Evolutionary conservation across 2,113 vertebrate species (phyloP), one percentile per base, ranked within the genome.

Genomic region (Poeciliopsis retropinna): DNA sequence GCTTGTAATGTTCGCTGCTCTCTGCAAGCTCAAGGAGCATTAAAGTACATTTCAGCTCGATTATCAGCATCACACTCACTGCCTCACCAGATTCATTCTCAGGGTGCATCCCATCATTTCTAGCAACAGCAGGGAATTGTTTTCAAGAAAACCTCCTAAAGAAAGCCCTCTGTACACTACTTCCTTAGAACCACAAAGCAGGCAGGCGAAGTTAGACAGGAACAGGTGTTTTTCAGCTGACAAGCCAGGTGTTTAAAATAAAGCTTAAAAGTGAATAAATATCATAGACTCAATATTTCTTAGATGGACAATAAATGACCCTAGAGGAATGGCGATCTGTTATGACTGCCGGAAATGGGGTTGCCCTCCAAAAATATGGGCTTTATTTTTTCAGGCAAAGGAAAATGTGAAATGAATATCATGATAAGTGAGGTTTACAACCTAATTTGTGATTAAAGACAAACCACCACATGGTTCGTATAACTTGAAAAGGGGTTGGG

Each of bases 231-330:
- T 31, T 44, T 62, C 19, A 31, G 28, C 27, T 31, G 28, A 44
- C 60, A 29, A 78, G 32, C n/a, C 47, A 30, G 19, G 66, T 27
- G 41, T 72, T 61, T 78, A 34, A 47, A 68, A 51, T 14, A 34
- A 62, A 34, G 15, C 25, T 70, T 31, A 32, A 44, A 37, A 67
- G 51, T 10, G 4, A 54, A 29, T 22, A 60, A 34, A 37, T 37
- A 60, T 70, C 62, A 72, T 7, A 17, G n/a, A 30, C 54, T n/a
- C 9, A 19, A 15, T 19, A 8, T 30, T 67, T 30, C 34, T 67
- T 27, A 41, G 28, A 28, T 29, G 28, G 19, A 22, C 28, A n/a
- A 60, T 44, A 67, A 17, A n/a, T n/a, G 22, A 11, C 2, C 25
- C 25, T 5, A 15, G 12, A 44, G 27, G 19, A 67, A n/a, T 7